Base-by-base conservation (phyloP, 2,113 vertebrate species). In the Amphilophus citrinellus region DNA sequence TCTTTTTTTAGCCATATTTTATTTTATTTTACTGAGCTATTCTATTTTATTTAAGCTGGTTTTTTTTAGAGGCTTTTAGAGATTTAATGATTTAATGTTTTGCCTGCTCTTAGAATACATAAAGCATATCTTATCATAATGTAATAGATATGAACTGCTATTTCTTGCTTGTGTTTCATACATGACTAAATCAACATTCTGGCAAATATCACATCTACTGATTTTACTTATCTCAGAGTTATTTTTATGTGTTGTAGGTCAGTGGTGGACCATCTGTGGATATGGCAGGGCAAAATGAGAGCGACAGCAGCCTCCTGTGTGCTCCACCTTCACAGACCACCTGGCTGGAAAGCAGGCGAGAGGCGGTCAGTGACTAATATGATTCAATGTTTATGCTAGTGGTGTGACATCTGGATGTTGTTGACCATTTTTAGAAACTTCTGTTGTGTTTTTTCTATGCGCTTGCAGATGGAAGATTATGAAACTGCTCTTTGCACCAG, bases 281-380 rank as follows among this genome's bases (percentile, higher is more conserved):
- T 68, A 56, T 91, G 75, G 91, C 82, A 3, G 90, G 95, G 78
- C 92, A 93, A 85, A 93, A 95, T 57, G 91, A 93, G 78, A 94
- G 90, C 2, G 1, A 87, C 84, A 87, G 62, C 17, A 68, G 27
- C 76, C 75, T 81, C 27, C 68, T 66, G 76, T 84, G 61, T 76
- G 73, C 66, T 65, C 79, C 85, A 83, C 76, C 84, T 20, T 61
- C 81, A 76, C 91, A 94, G 44, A 61, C 76, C 22, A 97, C 97
- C 20, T 98, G 97, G 97, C 82, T 97, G 66, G 95, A 95, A 42
- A 91, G 90, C 79, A 97, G 93, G 89, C 89, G 22, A 32, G 84
- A 95, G 35, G 88, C 91, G 93, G 97, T 98, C 9, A 93, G 94
- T 94, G 76, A 87, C 78, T 66, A 79, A 81, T 59, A 50, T 61